Conservation (phyloP, 2,113 vertebrate genomes). For the Rhipidura dahli region DNA sequence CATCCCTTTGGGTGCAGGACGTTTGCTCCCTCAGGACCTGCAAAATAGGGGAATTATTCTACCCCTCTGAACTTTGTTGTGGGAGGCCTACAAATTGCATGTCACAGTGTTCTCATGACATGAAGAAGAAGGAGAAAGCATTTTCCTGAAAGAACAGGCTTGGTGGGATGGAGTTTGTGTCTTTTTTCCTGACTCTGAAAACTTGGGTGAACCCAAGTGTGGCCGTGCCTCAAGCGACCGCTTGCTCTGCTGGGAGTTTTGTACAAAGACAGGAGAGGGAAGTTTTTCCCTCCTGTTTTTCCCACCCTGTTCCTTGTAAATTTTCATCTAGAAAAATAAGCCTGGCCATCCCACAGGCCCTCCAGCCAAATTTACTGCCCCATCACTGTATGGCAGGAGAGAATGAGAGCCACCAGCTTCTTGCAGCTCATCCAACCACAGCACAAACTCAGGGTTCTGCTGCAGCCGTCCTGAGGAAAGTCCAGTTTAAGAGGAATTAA, state of each 20-base stretch:
- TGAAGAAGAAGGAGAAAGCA: neutral
- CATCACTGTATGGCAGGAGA: rapidly evolving
- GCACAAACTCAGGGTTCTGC: neutral
- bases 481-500: neutral
- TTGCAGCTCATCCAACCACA: neutral
- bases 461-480: neutral
- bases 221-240: neutral
- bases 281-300: rapidly evolving
- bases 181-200: neutral
- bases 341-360: neutral
- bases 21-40: neutral
- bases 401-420: neutral
- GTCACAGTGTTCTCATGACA: neutral
- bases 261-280: neutral
- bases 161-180: neutral
- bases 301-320: rapidly evolving
- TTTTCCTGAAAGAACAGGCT: neutral
- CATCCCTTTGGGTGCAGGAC: neutral
- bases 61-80: neutral
- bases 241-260: neutral
- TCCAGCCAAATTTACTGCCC: neutral
- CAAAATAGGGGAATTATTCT: neutral
- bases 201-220: neutral
- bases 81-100: neutral
- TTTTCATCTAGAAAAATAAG: neutral